Evolutionary conservation across 1,140 invertebrate species (phyloP), one percentile per base, ranked within the genome.

Genomic region (Sminthurides bifidus): DNA sequence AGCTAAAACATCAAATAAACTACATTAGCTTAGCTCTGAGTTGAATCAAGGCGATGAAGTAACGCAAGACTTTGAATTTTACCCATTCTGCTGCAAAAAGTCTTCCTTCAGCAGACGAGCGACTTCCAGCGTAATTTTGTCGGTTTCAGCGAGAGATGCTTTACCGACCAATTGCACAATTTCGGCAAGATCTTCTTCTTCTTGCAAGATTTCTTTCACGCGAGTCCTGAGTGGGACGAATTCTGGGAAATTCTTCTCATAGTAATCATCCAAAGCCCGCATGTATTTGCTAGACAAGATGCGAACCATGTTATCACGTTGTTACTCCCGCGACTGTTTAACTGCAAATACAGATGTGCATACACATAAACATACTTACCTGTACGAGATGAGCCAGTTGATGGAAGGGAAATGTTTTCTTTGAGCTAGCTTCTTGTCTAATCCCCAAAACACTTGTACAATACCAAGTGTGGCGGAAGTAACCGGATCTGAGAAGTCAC

Each of bases 401-500:
- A 99, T 92, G 53, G 94, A 98, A 35, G 96, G 96, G 79, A 99
- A 99, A 76, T 99, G 96, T 75, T 99, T 99, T 59, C 96, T 80
- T 74, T 99, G 96, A 2, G 96, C 96, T 44, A 99, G 77, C 73
- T 98, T 98, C 74, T 99, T 99, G 71, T 99, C 96, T 65, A 99
- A 77, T 66, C 96, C 96, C 95, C 95, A 99, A 77, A 98, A 98
- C 71, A 98, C 96, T 77, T 98, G 95, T 21, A 98, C 95, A 71
- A 98, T 98, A 82, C 93, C 91, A 46, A 99, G 80, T 23, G 96
- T 99, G 54, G 95, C 94, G 6, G 94, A 93, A 4, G 96, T 99
- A 24, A 99, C 96, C 57, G 96, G 96, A 81, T 99, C 96, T 30
- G 96, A 98, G 79, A 98, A 98, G 74, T 99, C 96, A 80, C 96